Base-by-base conservation (phyloP, 2,888 invertebrate genomes). In the Hemaris fuciformis region DNA sequence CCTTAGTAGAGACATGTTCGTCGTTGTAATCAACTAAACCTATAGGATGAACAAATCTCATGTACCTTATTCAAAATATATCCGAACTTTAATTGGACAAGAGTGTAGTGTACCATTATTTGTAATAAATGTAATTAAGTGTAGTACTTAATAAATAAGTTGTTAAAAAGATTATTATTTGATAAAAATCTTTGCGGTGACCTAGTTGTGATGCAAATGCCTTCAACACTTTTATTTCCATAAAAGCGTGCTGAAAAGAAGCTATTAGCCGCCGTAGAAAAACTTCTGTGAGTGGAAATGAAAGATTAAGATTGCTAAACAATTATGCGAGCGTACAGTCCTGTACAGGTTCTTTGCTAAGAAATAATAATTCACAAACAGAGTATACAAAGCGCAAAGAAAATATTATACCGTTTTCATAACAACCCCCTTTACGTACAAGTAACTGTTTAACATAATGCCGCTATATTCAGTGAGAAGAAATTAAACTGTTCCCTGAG, bases 401-500 rank as follows among this genome's bases (percentile, higher is more conserved):
- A 57, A 57, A 41, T 25, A 66, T 70, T 66, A 63, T 62, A 67
- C 61, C 62, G 57, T 69, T 71, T 74, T 72, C 63, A 67, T 62
- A 66, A 70, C 67, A 67, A 73, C 68, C 48, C 48, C 66, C 68
- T 71, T 69, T 71, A 27, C 53, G 67, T 68, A 58, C 60, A 62
- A 67, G 64, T 60, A 64, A 70, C 71, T 71, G 62, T 64, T 79
- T 77, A 79, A 71, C 71, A 77, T 76, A 78, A 79, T 71, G 65
- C 69, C 73, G 66, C 73, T 76, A 75, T 76, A 75, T 77, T 75
- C 74, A 72, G 69, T 63, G 74, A 73, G 76, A 77, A 79, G 74
- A 80, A 80, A 81, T 84, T 80, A 81, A 79, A 81, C 73, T 69
- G 72, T 72, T 67, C 74, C 72, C 67, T 45, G 48, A 65, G 72